Percentiles rank a stretch among this genome's conserved stretches.
Conservation (phyloP, 2,797 vertebrate genomes). For the Eulemur rubriventer region DNA sequence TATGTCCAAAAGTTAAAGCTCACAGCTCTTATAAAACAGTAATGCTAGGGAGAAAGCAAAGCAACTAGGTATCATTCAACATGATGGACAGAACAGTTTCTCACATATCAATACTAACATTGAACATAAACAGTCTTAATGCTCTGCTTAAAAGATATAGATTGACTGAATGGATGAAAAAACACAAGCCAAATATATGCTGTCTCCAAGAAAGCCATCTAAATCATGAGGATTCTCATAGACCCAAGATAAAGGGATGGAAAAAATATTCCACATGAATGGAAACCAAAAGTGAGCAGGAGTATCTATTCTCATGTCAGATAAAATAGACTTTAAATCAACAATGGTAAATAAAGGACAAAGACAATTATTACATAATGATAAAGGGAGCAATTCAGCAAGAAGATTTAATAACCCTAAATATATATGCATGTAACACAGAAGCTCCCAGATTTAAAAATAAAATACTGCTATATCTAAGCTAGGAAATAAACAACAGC, state of each 20-base stretch:
- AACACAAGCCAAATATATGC: not conserved
- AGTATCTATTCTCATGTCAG: not conserved
- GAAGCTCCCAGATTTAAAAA: not conserved
- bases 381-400: not conserved
- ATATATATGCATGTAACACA: not conserved
- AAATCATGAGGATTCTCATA: not conserved
- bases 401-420: not conserved
- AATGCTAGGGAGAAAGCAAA: not conserved
- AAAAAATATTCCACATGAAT: not conserved
- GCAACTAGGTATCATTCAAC: not conserved
- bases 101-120: not conserved
- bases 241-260: not conserved
- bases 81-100: not conserved
- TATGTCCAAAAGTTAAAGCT: not conserved
- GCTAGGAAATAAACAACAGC: not conserved
- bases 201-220: not conserved
- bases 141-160: not conserved
- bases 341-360: not conserved
- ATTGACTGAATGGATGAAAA: not conserved
- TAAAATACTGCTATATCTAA: not conserved
- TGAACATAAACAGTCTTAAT: not conserved
- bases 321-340: not conserved
- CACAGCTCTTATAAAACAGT: not conserved
- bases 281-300: not conserved
- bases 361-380: not conserved